Evolutionary conservation across 2,113 vertebrate genomes (phyloP).

Genomic region (Cyprinodon brontotheroides): DNA sequence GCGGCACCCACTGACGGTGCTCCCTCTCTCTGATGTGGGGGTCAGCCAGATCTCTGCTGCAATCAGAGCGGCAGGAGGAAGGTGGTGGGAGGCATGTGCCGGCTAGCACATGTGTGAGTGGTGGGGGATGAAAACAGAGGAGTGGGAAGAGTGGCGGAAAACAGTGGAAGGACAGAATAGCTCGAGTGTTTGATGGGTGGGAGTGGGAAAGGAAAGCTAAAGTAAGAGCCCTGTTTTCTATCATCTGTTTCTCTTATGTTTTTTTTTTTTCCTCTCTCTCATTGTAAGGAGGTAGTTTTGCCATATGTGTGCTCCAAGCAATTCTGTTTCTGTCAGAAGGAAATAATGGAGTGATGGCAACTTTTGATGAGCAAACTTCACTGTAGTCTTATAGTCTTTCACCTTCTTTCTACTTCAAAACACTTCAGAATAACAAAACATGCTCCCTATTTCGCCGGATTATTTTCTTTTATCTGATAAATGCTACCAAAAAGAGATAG

Average conservation of each 20-base stretch:
- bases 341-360: constrained; percentile 29
- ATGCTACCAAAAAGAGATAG: constrained; percentile 31
- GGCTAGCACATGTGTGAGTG: constrained; percentile 25
- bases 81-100: constrained; percentile 51
- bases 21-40: constrained; percentile 36
- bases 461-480: constrained; percentile 13
- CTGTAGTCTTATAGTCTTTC: not conserved
- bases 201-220: constrained; percentile 24
- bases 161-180: constrained; percentile 19
- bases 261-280: constrained; percentile 28
- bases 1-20: constrained; percentile 46
- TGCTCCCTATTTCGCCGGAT: not conserved
- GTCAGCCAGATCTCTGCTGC: constrained; percentile 46
- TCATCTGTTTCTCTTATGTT: constrained; percentile 20
- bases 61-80: constrained; percentile 51
- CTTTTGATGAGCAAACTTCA: constrained; percentile 53
- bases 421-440: constrained; percentile 30
- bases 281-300: constrained; percentile 30
- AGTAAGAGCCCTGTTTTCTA: constrained; percentile 22
- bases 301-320: constrained; percentile 37
- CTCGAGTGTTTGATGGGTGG: constrained; percentile 30
- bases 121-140: constrained; percentile 33
- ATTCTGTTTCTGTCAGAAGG: constrained; percentile 12
- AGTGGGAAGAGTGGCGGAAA: constrained; percentile 44
- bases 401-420: constrained; percentile 23